phyloP scores from a whole-genome alignment of 2,888 invertebrate species.

The Clanis bilineata region DNA sequence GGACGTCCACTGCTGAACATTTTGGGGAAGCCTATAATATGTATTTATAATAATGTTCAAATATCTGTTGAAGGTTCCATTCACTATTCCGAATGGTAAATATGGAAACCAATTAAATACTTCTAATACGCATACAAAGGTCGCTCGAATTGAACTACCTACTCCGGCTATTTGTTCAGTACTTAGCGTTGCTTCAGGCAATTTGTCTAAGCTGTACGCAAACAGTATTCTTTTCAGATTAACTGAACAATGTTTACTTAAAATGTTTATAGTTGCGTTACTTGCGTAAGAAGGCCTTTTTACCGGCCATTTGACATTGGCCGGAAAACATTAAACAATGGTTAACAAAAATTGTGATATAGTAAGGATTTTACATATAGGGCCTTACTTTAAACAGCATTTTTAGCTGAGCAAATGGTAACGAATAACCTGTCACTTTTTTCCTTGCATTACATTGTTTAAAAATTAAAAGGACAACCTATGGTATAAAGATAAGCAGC shows the following conservation, averaged over 20 bases:
- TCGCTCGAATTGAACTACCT: slow-evolving; percentile 13
- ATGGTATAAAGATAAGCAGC: too few species aligned
- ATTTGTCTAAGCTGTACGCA: slow-evolving; percentile 31
- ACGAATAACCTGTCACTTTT: too few species aligned
- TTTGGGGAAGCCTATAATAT: too few species aligned
- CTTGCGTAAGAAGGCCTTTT: slow-evolving; percentile 54
- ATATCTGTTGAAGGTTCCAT: too few species aligned
- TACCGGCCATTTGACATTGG: slow-evolving; percentile 57
- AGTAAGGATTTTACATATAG: background rate
- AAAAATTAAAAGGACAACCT: too few species aligned
- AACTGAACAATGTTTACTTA: slow-evolving; percentile 46
- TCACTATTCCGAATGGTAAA: too few species aligned
- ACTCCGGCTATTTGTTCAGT: slow-evolving; percentile 17
- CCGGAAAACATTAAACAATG: slow-evolving; percentile 15
- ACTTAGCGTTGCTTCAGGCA: slow-evolving; percentile 33
- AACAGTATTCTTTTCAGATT: slow-evolving; percentile 47
- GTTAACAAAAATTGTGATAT: background rate
- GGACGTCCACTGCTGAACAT: too few species aligned
- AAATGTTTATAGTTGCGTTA: slow-evolving; percentile 41
- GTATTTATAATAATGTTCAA: too few species aligned
- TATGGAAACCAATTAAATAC: background rate
- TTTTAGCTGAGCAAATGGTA: background rate
- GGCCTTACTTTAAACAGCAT: background rate
- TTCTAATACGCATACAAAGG: slow-evolving; percentile 2
- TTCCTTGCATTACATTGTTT: too few species aligned